Evolutionary conservation across 1,140 invertebrate genomes (phyloP).

Genomic region (Drosophila malerkotliana): DNA sequence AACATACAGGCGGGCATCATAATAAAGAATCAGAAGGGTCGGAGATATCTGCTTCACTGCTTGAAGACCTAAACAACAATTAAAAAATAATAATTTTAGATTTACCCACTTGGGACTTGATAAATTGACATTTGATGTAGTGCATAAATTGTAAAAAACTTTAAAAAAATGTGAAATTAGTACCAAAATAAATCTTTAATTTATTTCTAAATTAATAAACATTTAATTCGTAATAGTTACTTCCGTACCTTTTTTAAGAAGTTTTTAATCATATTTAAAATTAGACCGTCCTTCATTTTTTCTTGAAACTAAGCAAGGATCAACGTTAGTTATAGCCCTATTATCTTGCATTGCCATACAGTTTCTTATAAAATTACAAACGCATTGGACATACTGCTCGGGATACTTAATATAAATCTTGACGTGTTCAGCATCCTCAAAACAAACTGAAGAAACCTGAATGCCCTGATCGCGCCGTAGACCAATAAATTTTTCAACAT

Average conservation of each 20-base stretch:
- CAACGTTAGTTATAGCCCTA: constrained; percentile 8
- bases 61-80: no score
- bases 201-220: no score
- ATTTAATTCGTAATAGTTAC: no score
- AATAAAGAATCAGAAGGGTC: no score
- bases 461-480: constrained; percentile 86
- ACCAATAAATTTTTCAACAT: constrained; percentile 87
- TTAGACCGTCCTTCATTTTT: not conserved
- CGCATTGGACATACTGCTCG: constrained; percentile 87
- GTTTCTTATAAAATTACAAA: constrained; percentile 86
- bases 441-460: constrained; percentile 86
- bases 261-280: not conserved
- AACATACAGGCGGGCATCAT: no score
- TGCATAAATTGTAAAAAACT: no score
- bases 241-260: not conserved
- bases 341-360: constrained; percentile 83
- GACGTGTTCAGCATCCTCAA: constrained; percentile 89
- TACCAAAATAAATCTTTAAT: no score
- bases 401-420: constrained; percentile 87
- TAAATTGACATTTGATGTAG: no score
- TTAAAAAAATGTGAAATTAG: no score
- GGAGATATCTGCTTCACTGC: no score
- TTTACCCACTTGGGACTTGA: no score
- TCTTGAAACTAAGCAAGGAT: not conserved
- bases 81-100: no score